Evolutionary conservation across 1,140 invertebrate species (phyloP), one percentile per base, ranked within the genome.

Genomic region (Diploscapter pachys): DNA sequence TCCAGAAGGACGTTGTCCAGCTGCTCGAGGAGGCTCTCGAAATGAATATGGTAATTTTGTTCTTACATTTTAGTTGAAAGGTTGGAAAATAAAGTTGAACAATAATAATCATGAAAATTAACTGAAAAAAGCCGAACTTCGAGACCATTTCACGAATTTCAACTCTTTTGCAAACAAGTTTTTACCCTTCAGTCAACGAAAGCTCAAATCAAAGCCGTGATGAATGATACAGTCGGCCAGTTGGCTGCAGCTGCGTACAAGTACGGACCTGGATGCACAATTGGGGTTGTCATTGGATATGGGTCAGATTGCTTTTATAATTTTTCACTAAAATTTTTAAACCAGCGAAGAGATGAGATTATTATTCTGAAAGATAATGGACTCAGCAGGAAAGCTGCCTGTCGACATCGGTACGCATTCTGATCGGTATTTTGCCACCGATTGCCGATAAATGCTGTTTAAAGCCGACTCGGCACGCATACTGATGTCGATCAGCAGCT

Each of bases 181-280:
- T 62, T 11, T 48, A 57, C 3, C 11, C 79, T 82, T 80, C 63
- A 82, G 81, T 83, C 79, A 3, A 83, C 81, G 57, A 83, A 83
- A 69, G 83, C 80, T 4, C 77, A 80, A 59, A 83, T 85, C 61
- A 85, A 85, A 57, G 83, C 83, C 9, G 83, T 85, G 55, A 85
- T 85, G 83, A 85, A 85, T 72, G 83, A 85, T 71, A 85, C 83
- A 4, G 83, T 85, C 13, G 83, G 83, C 31, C 83, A 85, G 68
- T 54, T 85, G 63, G 83, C 83, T 3, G 84, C 83, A 6, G 83
- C 83, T n/a, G 79, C 85, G 5, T 76, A 83, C 73, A 83, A 79
- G 74, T 86, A 85, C 64, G 83, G 83, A 5, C 66, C 71, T 9
- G 84, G 85, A 54, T 85, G 83, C 68, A 81, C 78, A 56, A 64